Evolutionary conservation across 1,140 invertebrate genomes (phyloP).

Genomic region (Aphaenogaster floridana): DNA sequence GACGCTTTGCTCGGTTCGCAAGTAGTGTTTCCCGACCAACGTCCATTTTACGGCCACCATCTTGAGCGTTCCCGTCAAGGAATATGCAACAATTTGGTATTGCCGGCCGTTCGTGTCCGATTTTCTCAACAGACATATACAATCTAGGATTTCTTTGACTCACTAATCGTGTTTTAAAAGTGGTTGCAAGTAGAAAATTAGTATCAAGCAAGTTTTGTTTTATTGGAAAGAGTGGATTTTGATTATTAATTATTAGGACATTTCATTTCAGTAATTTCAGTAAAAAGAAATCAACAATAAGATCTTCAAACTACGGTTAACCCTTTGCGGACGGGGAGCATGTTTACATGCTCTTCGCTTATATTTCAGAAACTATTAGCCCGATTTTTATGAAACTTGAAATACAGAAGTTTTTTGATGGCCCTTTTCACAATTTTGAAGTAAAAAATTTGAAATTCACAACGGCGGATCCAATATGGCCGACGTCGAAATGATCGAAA

Average conservation of each 20-base stretch:
- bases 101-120: background rate
- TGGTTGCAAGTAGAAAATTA: background rate
- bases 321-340: too few relatives aligned
- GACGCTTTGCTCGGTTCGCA: background rate
- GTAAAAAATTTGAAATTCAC: too few relatives aligned
- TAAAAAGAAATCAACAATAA: background rate
- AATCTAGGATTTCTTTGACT: background rate
- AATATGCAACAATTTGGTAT: conserved; percentile 17
- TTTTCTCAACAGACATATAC: background rate
- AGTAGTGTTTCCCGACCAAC: conserved; percentile 7
- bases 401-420: too few relatives aligned
- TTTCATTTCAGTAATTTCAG: background rate
- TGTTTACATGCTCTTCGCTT: too few relatives aligned
- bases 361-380: too few relatives aligned
- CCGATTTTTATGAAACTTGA: too few relatives aligned
- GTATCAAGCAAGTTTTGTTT: background rate
- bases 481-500: too few relatives aligned
- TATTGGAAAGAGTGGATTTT: background rate
- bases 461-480: too few relatives aligned
- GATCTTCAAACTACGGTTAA: background rate
- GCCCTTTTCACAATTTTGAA: too few relatives aligned
- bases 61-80: conserved; percentile 11
- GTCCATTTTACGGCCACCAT: conserved; percentile 36
- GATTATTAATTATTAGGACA: background rate
- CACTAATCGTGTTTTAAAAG: background rate